phyloP scores from a whole-genome alignment of 2,888 invertebrate species.

The Megalurothrips usitatus region DNA sequence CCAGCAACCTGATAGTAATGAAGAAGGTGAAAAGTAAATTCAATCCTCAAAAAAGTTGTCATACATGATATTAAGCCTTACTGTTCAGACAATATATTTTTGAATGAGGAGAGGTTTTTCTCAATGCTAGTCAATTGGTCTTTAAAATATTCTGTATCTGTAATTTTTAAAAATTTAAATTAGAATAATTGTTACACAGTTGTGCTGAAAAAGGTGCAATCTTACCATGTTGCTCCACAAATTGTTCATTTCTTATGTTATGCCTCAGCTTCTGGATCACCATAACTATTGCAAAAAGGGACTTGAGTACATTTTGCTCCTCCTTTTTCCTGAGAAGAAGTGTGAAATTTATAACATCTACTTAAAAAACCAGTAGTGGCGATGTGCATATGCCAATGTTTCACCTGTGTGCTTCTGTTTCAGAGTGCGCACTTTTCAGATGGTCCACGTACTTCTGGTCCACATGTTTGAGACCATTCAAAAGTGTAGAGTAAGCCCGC shows the following conservation, averaged over 20 bases:
- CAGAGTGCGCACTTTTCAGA: neutral
- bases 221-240: neutral
- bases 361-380: neutral
- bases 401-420: neutral
- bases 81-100: neutral
- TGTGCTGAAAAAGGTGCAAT: neutral
- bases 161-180: neutral
- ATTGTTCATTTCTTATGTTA: neutral
- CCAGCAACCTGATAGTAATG: neutral
- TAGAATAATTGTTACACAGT: neutral
- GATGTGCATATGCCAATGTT: neutral
- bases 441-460: neutral
- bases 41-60: too few species aligned
- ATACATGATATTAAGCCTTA: neutral
- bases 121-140: neutral
- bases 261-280: slow-evolving; percentile 7
- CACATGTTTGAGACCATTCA: neutral
- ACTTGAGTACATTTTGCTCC: neutral
- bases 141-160: slow-evolving; percentile 4
- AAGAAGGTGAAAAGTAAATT: too few species aligned
- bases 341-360: neutral
- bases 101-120: neutral
- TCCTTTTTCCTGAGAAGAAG: neutral
- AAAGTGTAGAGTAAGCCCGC: neutral
- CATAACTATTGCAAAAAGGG: neutral